These are phyloP conservation scores for Dasyprocta punctata DNA, from an alignment of 2,113 vertebrate genomes.

Conservation along the genomic window DNA sequence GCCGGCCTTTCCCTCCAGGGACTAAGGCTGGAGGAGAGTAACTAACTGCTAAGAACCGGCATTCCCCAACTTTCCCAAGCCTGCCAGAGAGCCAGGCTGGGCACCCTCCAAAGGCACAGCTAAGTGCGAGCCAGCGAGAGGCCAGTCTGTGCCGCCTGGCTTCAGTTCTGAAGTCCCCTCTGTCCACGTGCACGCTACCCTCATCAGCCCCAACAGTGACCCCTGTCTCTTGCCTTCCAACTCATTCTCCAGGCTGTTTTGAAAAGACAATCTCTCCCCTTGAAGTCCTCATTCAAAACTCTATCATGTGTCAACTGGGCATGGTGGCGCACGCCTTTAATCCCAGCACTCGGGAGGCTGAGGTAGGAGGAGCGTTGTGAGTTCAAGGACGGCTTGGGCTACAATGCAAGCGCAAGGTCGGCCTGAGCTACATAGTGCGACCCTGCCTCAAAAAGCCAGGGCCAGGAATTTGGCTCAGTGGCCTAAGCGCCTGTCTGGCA, in stretches of 20 bases:
- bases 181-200: not conserved
- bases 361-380: too few species aligned
- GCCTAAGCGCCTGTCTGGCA: too few species aligned
- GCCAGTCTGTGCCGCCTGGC: too few species aligned
- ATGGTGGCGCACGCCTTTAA: too few species aligned
- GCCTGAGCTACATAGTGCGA: too few species aligned
- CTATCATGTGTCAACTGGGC: too few species aligned
- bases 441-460: too few species aligned
- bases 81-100: accelerated
- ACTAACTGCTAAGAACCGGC: not conserved
- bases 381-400: too few species aligned
- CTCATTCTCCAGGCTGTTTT: not conserved
- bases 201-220: not conserved
- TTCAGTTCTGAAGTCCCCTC: not conserved
- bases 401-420: too few species aligned
- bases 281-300: not conserved
- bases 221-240: not conserved
- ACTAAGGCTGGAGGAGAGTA: not conserved
- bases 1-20: not conserved
- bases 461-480: too few species aligned
- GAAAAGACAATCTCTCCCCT: not conserved
- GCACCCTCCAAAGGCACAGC: not conserved
- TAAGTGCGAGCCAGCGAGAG: not conserved
- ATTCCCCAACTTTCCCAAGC: not conserved
- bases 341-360: too few species aligned